Conservation (phyloP, 1,140 invertebrate genomes). For the Ooceraea biroi region DNA sequence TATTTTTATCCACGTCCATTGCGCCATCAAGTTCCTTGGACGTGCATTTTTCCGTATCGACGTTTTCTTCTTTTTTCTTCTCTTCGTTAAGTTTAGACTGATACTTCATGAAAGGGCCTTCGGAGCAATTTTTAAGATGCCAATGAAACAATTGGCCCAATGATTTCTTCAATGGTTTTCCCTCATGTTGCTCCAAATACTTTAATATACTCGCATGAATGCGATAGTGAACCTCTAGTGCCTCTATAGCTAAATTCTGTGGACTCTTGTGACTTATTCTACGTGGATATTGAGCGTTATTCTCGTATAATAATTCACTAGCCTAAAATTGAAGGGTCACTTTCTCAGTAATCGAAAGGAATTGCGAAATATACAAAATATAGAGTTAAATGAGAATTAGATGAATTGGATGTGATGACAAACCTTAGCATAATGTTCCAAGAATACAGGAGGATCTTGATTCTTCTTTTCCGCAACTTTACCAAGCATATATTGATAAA, state of each 20-base stretch:
- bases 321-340: slow-evolving; percentile 87
- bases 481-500: slow-evolving; percentile 96
- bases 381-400: not conserved
- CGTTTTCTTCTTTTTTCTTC: slow-evolving; percentile 72
- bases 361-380: not conserved
- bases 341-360: not conserved
- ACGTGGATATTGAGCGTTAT: slow-evolving; percentile 93
- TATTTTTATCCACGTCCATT: slow-evolving; percentile 61
- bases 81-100: slow-evolving; percentile 82
- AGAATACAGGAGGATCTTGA: slow-evolving; percentile 90
- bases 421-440: slow-evolving; percentile 92
- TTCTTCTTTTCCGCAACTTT: slow-evolving; percentile 95
- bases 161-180: slow-evolving; percentile 85
- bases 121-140: slow-evolving; percentile 82
- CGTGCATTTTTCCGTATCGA: slow-evolving; percentile 31
- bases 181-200: slow-evolving; percentile 91
- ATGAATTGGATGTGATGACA: slow-evolving; percentile 53
- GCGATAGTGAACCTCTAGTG: slow-evolving; percentile 94
- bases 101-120: slow-evolving; percentile 84
- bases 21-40: slow-evolving; percentile 57
- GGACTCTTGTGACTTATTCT: slow-evolving; percentile 95
- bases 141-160: slow-evolving; percentile 80
- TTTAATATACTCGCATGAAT: slow-evolving; percentile 95
- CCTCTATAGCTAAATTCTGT: slow-evolving; percentile 94
- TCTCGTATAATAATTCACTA: slow-evolving; percentile 91